A percentile compares a stretch with the other conserved stretches of the same genome.
phyloP scores from a whole-genome alignment of 2,797 vertebrate species.

The Coregonus ussuriensis region DNA sequence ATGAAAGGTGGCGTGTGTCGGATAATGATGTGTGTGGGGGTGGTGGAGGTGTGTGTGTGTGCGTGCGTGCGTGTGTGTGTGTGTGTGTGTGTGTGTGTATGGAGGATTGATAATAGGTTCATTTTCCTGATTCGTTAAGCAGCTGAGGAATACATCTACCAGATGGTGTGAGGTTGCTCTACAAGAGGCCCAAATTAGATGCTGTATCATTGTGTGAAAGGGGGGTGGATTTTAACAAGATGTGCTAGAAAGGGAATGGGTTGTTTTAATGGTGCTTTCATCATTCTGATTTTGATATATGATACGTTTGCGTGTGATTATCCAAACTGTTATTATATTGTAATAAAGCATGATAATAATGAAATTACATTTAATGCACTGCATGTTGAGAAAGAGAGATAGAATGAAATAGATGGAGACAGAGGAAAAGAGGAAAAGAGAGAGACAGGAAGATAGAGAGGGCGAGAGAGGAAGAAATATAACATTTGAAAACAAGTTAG shows the following conservation, averaged over 20 bases:
- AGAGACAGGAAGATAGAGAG: too few species aligned
- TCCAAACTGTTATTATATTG: too few species aligned
- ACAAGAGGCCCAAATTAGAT: constrained; percentile 26
- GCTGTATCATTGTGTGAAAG: constrained; percentile 51
- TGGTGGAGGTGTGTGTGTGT: constrained; percentile 34
- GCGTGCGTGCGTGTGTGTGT: too few species aligned
- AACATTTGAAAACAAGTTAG: background rate
- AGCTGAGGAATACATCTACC: constrained; percentile 66
- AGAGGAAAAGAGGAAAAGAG: too few species aligned
- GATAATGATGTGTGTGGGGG: constrained; percentile 37
- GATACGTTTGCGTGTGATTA: too few species aligned
- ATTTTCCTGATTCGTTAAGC: constrained; percentile 64
- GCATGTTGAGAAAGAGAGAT: background rate
- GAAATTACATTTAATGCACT: too few species aligned
- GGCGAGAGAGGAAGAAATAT: too few species aligned
- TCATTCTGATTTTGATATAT: too few species aligned
- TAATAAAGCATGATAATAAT: too few species aligned
- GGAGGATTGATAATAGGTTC: constrained; percentile 56
- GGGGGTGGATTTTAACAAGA: constrained; percentile 28
- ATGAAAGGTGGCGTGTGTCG: constrained; percentile 18
- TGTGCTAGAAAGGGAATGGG: constrained; percentile 42
- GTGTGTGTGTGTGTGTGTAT: constrained; percentile 7
- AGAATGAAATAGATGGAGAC: too few species aligned
- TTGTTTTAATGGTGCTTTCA: background rate
- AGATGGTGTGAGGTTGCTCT: constrained; percentile 32